Conservation (phyloP, 2,888 invertebrate genomes). For the Rutpela maculata region DNA sequence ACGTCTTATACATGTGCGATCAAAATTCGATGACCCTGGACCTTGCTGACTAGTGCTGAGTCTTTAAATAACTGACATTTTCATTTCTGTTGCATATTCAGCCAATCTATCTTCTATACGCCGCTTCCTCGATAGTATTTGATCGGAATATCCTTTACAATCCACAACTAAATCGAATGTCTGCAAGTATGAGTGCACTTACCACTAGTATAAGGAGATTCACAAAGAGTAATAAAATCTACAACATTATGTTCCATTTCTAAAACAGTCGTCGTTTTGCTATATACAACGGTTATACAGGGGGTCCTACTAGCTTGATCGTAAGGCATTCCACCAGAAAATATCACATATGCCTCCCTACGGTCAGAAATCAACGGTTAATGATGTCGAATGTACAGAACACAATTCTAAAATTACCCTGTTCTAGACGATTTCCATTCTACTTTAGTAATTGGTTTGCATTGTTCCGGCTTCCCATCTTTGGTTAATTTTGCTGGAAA, state of each 20-base stretch:
- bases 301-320: conserved; percentile 93
- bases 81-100: no score
- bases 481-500: conserved; percentile 91
- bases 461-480: conserved; percentile 94
- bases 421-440: conserved; percentile 94
- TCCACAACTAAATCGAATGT: no score
- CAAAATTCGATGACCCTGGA: no score
- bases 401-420: conserved; percentile 78
- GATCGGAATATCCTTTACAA: no score
- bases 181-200: conserved; percentile 60
- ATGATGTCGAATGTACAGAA: conserved; percentile 9
- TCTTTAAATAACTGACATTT: no score
- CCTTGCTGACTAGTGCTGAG: no score
- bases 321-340: conserved; percentile 96
- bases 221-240: conserved; percentile 97
- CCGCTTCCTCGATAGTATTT: no score
- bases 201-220: conserved; percentile 96
- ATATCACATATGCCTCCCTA: conserved; percentile 96
- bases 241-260: conserved; percentile 99
- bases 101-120: no score
- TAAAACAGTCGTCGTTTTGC: conserved; percentile 96
- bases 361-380: conserved; percentile 53
- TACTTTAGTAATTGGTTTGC: conserved; percentile 95
- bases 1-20: no score
- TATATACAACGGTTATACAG: conserved; percentile 96